Conservation (phyloP, 2,797 vertebrate genomes). For the Pachyuromys duprasi region DNA sequence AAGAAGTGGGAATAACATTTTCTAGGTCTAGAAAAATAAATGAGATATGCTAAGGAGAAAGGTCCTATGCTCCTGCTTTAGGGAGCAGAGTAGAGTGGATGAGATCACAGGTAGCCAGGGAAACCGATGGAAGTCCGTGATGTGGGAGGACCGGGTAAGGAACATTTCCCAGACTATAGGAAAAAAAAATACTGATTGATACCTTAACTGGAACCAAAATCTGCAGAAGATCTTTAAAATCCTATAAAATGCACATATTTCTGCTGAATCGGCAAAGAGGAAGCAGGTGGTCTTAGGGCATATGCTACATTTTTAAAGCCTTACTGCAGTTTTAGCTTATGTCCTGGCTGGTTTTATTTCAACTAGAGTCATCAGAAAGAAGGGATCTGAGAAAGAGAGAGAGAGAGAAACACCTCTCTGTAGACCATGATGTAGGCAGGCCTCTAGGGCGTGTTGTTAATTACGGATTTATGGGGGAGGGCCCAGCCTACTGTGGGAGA, state of each 20-base stretch:
- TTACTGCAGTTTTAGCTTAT: not conserved
- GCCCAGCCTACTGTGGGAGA: not conserved
- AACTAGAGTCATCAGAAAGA: not conserved
- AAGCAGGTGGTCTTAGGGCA: not conserved
- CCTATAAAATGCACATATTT: not conserved
- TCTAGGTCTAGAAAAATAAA: not conserved
- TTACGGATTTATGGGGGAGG: not conserved
- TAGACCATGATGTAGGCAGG: not conserved
- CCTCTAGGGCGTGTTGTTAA: not conserved
- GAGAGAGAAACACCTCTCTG: no score
- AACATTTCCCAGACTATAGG: not conserved
- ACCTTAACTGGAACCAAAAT: slow-evolving; percentile 22
- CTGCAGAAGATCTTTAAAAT: not conserved
- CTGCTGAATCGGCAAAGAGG: slow-evolving; percentile 25
- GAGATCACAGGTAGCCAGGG: not conserved
- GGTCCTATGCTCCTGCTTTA: not conserved
- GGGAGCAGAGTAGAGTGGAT: not conserved
- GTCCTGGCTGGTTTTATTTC: not conserved
- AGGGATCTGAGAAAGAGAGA: not conserved
- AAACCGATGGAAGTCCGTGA: not conserved
- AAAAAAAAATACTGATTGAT: not conserved
- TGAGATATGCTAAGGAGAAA: not conserved
- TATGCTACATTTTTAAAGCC: not conserved
- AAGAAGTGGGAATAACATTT: not conserved
- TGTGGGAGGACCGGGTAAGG: not conserved